These are phyloP conservation scores for Spea hammondii DNA, from an alignment of 2,797 vertebrate genomes.

Conservation along the genomic window DNA sequence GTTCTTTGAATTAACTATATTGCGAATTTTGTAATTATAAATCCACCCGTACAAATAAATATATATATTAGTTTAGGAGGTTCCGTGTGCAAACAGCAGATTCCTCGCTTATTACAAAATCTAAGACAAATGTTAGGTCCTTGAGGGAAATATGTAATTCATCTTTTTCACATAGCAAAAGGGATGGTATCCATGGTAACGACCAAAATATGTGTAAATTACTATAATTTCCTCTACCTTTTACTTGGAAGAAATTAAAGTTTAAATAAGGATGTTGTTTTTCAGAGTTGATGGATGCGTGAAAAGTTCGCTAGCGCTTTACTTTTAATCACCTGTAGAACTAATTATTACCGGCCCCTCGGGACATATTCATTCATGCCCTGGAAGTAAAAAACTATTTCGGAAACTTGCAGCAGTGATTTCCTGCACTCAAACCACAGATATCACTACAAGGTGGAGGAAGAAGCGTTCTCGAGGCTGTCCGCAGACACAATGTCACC, in stretches of 20 bases:
- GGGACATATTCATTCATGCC: slow-evolving; percentile 66
- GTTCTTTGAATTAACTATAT: too few relatives aligned
- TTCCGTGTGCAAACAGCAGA: too few relatives aligned
- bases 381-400: slow-evolving; percentile 68
- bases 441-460: slow-evolving; percentile 67
- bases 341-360: slow-evolving; percentile 61
- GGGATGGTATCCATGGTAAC: neutral
- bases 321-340: slow-evolving; percentile 63
- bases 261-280: slow-evolving; percentile 59
- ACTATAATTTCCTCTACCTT: slow-evolving; percentile 24
- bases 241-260: slow-evolving; percentile 11
- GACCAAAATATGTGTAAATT: neutral
- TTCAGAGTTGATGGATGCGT: slow-evolving; percentile 56
- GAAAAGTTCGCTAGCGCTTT: slow-evolving; percentile 65
- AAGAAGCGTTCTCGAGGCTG: slow-evolving; percentile 56
- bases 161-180: neutral
- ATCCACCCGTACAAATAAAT: too few relatives aligned
- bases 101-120: too few relatives aligned
- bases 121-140: neutral
- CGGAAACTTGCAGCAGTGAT: slow-evolving; percentile 62
- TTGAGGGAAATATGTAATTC: neutral
- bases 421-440: slow-evolving; percentile 69
- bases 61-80: too few relatives aligned
- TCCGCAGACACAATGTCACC: slow-evolving; percentile 66
- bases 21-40: too few relatives aligned